Base-by-base conservation (phyloP, 92 coral and sea anemone genomes). In the Phymanthus crucifer region DNA sequence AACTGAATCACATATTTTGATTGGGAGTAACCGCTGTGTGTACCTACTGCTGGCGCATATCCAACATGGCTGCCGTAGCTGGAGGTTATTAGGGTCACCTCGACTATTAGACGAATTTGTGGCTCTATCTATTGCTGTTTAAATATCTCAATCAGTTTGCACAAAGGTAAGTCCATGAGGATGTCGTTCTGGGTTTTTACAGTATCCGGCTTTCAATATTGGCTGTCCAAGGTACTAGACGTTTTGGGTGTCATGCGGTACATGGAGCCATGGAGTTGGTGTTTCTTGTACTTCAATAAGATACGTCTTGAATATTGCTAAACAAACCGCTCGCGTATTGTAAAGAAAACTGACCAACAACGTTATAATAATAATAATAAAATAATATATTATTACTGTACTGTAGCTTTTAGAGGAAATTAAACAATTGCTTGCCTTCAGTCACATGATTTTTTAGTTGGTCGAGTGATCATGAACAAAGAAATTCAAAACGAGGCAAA, bases 11-110 rank as follows among this genome's bases (percentile, higher is more conserved):
- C 0, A 29, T 54, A 13, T 48, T 48, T 7, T 50, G 26, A 34
- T 34, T 34, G 43, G 2, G 83, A 9, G 16, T 34, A 67, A 26
- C 84, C 84, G 78, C 84, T 80, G 84, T 32, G 11, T 33, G 27
- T 38, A 64, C 12, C 0, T 18, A 61, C 17, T 27, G 17, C 68
- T 61, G 68, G 68, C 68, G 33, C 68, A 61, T 29, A 61, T 61
- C 68, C 68, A 61, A 29, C 29, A 29, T 61, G 68, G 68, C 68
- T 1, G 64, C 27, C 31, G 11, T 10, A 11, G 3, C 18, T 58
- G 47, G 24, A 58, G 80, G 80, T 48, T 40, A 67, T 56, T 76
- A 58, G 13, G 29, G 64, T 21, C 64, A 54, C 26, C 26, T 21
- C 27, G 7, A 8, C 27, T 24, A 21, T 54, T 19, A 21, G 27